Percentiles rank a stretch among this genome's conserved stretches.
These are phyloP conservation scores for Pangasius mekongensis DNA, from an alignment of 2,797 vertebrate species.

Conservation along the genomic window DNA sequence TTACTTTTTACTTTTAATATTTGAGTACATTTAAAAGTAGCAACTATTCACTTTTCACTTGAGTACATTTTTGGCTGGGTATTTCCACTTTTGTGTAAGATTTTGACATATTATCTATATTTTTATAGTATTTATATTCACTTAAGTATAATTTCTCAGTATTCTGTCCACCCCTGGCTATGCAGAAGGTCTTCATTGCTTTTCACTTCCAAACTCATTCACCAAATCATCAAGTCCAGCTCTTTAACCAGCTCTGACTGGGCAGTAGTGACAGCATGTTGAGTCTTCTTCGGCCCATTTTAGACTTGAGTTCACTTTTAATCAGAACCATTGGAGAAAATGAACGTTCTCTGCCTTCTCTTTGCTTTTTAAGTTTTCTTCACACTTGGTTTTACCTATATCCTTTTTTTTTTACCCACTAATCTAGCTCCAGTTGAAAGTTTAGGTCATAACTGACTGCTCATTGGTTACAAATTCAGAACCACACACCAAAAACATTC, in stretches of 20 bases:
- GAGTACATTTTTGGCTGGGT: background rate
- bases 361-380: background rate
- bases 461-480: background rate
- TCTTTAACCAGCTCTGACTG: background rate
- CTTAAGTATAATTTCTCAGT: background rate
- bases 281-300: background rate
- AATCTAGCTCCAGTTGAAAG: background rate
- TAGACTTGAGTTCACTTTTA: background rate
- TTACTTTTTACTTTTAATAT: background rate
- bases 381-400: background rate
- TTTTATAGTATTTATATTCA: background rate
- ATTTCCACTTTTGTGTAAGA: background rate
- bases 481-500: background rate
- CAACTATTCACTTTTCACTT: background rate
- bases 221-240: background rate
- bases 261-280: background rate
- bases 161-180: background rate
- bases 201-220: background rate
- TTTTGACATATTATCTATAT: background rate
- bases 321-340: background rate
- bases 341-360: background rate
- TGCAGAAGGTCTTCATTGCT: background rate
- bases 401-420: background rate
- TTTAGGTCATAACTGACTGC: background rate
- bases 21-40: background rate